Conservation (phyloP, 2,797 vertebrate species). For the Gallinago nigripennis region DNA sequence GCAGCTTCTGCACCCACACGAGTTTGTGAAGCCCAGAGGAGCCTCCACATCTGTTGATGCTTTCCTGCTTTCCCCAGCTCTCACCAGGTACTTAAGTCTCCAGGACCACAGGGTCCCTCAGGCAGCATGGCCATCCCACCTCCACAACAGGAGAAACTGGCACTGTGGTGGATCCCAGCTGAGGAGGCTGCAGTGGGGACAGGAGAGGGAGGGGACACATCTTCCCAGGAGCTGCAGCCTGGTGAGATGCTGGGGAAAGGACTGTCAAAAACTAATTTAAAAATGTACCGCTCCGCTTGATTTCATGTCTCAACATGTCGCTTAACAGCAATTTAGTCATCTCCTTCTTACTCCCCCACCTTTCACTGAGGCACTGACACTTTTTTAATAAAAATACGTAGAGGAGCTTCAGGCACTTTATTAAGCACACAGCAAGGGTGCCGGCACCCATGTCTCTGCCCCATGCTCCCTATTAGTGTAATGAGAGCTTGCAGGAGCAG, state of each 20-base stretch:
- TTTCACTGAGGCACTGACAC: neutral
- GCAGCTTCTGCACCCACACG: neutral
- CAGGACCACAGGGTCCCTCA: neutral
- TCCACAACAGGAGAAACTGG: neutral
- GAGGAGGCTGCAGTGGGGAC: neutral
- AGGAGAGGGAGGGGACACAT: neutral
- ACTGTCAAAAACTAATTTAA: constrained; percentile 66
- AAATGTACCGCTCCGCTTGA: constrained; percentile 36
- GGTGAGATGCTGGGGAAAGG: constrained; percentile 1
- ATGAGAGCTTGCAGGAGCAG: neutral
- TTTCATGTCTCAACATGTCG: constrained; percentile 71
- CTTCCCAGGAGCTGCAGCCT: constrained; percentile 25
- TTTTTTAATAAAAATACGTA: constrained; percentile 43
- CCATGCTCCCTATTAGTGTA: constrained; percentile 22
- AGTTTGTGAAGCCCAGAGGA: neutral
- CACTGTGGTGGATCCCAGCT: neutral
- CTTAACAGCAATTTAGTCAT: constrained; percentile 61
- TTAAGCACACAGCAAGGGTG: constrained; percentile 73
- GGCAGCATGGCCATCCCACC: neutral
- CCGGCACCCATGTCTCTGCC: constrained; percentile 1
- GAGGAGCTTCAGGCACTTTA: constrained; percentile 68
- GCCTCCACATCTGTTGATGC: rapidly evolving
- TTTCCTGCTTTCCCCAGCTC: neutral
- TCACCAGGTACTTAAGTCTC: neutral
- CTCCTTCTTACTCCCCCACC: neutral